phyloP scores from a whole-genome alignment of 2,113 vertebrate genomes.

The Gasterosteus nipponicus region DNA sequence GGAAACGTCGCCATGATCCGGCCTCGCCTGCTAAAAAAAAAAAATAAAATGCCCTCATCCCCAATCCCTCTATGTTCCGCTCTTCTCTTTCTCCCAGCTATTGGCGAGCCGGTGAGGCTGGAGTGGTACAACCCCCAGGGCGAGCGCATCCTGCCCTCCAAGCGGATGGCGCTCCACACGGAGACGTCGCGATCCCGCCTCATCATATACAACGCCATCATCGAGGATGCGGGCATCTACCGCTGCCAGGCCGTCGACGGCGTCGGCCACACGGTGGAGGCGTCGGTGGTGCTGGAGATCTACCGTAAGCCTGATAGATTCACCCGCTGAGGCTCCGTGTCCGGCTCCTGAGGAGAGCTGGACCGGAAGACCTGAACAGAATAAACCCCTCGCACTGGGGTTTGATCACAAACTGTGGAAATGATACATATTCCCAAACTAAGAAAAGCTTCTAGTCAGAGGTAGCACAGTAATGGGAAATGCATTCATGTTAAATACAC shows the following conservation, averaged over 20 bases:
- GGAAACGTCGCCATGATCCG: not conserved
- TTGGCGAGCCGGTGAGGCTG: conserved; percentile 91
- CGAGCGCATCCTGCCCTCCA: conserved; percentile 88
- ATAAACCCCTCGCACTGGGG: conserved; percentile 42
- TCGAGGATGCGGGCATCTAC: conserved; percentile 97
- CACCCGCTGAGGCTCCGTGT: conserved; percentile 20
- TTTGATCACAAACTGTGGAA: conserved; percentile 42
- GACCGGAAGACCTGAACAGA: conserved; percentile 30
- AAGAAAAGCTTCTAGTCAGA: conserved; percentile 2
- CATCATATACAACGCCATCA: conserved; percentile 94
- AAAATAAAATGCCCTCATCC: not conserved
- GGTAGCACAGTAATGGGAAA: not conserved
- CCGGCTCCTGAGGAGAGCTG: conserved; percentile 19
- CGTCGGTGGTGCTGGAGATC: conserved; percentile 96
- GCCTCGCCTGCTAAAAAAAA: not conserved
- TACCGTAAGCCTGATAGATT: conserved; percentile 88
- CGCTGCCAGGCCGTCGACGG: conserved; percentile 92
- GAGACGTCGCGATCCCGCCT: conserved; percentile 90
- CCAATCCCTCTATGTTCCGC: not conserved
- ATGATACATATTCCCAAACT: not conserved
- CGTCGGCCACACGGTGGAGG: conserved; percentile 90
- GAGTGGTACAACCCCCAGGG: conserved; percentile 98
- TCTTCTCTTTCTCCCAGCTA: conserved; percentile 78
- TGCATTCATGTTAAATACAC: conserved; percentile 5
- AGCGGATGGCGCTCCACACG: conserved; percentile 90